Evolutionary conservation across 1,140 invertebrate genomes (phyloP).

Genomic region (Panagrolaimus sp.): DNA sequence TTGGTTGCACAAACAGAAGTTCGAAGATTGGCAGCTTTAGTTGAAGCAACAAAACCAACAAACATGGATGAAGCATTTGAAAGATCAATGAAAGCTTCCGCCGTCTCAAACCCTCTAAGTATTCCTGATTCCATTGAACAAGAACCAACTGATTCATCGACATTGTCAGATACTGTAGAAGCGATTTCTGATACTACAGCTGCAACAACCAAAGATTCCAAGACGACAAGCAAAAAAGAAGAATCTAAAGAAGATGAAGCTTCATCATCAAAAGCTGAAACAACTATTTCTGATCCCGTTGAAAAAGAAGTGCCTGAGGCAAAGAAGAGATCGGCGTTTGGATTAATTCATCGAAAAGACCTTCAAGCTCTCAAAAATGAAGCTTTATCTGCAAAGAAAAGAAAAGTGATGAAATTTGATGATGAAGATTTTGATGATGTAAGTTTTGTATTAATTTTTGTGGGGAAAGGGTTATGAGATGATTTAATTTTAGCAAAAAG

Average conservation of each 20-base stretch:
- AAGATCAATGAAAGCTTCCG: neutral
- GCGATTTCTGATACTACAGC: neutral
- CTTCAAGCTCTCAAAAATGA: slow-evolving; percentile 3
- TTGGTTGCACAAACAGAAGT: neutral
- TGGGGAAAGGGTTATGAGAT: too few relatives aligned
- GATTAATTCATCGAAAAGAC: neutral
- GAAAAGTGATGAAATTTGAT: slow-evolving; percentile 9
- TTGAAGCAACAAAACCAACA: neutral
- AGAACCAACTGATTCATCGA: neutral
- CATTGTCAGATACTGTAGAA: too few relatives aligned
- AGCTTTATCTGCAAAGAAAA: neutral
- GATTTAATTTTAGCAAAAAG: neutral
- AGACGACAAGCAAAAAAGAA: neutral
- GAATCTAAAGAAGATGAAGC: neutral
- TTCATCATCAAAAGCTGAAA: neutral
- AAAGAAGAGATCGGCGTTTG: neutral
- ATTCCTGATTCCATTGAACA: too few relatives aligned
- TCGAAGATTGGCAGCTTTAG: neutral
- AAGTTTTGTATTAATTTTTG: too few relatives aligned
- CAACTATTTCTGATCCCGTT: neutral
- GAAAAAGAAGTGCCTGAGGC: neutral
- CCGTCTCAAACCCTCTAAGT: neutral
- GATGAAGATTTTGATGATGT: neutral
- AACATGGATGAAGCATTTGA: neutral
- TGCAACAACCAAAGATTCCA: neutral